Percentiles rank a stretch among this genome's conserved stretches.
These are phyloP conservation scores for Phocides pigmalion DNA, from an alignment of 1,140 invertebrate genomes.

Conservation along the genomic window DNA sequence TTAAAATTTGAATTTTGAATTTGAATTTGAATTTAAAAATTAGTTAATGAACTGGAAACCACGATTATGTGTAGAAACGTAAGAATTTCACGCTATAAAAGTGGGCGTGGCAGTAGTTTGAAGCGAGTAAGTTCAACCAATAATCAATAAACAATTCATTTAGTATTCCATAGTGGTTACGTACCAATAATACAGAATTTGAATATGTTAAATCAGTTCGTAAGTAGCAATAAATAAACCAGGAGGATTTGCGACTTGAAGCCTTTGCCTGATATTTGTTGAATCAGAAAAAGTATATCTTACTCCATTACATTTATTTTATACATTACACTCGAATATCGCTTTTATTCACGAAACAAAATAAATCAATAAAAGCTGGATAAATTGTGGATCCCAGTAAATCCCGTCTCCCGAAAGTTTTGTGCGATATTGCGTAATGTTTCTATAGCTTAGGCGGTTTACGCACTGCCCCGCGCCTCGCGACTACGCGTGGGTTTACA, in stretches of 20 bases:
- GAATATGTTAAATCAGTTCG: background rate
- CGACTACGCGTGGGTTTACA: too few relatives aligned
- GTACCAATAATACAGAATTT: too few relatives aligned
- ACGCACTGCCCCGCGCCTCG: too few relatives aligned
- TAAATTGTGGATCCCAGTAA: conserved; percentile 56
- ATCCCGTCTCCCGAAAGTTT: conserved; percentile 54
- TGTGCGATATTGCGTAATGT: conserved; percentile 36
- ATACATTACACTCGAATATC: conserved; percentile 16
- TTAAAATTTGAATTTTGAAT: too few relatives aligned
- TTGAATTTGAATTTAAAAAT: too few relatives aligned
- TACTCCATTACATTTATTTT: conserved; percentile 13
- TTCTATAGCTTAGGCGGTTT: conserved; percentile 37
- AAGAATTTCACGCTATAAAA: too few relatives aligned
- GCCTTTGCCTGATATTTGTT: background rate
- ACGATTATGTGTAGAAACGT: too few relatives aligned
- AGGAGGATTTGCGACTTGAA: background rate
- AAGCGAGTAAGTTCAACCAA: too few relatives aligned
- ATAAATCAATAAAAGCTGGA: conserved; percentile 40
- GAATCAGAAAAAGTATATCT: conserved; percentile 2
- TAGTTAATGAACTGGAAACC: too few relatives aligned
- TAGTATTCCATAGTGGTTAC: too few relatives aligned
- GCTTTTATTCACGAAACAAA: conserved; percentile 20
- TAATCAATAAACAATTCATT: too few relatives aligned
- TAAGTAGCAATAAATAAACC: conserved; percentile 4
- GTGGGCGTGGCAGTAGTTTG: too few relatives aligned